These are phyloP conservation scores for Drosophila picticornis DNA, from an alignment of 2,888 invertebrate genomes.

Conservation along the genomic window DNA sequence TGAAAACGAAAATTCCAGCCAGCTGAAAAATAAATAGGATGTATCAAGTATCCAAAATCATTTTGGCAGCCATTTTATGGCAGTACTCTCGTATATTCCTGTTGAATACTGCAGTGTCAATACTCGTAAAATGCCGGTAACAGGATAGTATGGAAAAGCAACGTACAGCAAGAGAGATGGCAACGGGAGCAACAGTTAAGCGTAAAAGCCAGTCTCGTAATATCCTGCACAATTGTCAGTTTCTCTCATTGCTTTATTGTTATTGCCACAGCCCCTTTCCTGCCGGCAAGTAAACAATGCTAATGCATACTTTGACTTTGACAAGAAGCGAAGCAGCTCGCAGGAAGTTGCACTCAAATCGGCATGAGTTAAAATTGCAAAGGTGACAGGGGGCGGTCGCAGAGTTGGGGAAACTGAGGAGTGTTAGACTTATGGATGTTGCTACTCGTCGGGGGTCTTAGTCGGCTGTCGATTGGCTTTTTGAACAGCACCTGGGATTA, in stretches of 20 bases:
- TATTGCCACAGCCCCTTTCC: conserved; percentile 36
- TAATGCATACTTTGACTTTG: conserved; percentile 68
- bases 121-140: conserved; percentile 36
- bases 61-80: conserved; percentile 32
- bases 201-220: conserved; percentile 46
- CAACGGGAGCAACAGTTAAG: conserved; percentile 44
- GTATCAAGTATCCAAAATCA: conserved; percentile 21
- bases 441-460: conserved; percentile 25
- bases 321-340: conserved; percentile 33
- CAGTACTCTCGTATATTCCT: conserved; percentile 9
- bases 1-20: not conserved
- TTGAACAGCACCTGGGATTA: conserved; percentile 29
- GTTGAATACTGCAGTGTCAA: conserved; percentile 33
- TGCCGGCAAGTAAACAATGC: conserved; percentile 67
- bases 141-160: not conserved
- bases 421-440: conserved; percentile 37
- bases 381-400: not conserved
- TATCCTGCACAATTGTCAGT: conserved; percentile 71
- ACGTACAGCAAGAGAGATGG: not conserved
- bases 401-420: not conserved
- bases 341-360: conserved; percentile 29
- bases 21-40: conserved; percentile 29
- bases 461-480: conserved; percentile 24
- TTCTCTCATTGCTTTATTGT: conserved; percentile 57
- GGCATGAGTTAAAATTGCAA: conserved; percentile 5